Conservation (phyloP, 2,888 invertebrate genomes). For the Tachystola acroxantha region DNA sequence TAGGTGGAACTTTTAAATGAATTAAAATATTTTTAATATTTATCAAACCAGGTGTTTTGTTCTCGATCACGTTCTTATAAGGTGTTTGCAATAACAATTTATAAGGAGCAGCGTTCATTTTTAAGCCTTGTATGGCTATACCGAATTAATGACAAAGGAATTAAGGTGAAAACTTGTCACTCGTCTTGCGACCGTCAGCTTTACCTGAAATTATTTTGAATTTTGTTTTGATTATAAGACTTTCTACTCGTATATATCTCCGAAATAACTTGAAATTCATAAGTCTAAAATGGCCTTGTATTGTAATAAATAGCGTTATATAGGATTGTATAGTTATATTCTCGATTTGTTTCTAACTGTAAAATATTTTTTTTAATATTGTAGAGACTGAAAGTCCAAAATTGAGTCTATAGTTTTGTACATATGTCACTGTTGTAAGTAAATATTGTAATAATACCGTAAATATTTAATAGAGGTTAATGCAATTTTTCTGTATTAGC, state of each 20-base stretch:
- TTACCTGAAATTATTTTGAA: not conserved
- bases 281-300: constrained; percentile 63
- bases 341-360: constrained; percentile 51
- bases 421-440: constrained; percentile 73
- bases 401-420: constrained; percentile 78
- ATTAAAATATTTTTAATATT: no score
- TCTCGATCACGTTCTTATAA: no score
- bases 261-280: constrained; percentile 27
- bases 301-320: constrained; percentile 44
- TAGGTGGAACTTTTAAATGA: no score
- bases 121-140: no score
- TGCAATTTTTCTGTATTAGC: constrained; percentile 75
- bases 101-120: no score
- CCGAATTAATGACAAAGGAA: no score
- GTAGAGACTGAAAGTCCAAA: constrained; percentile 77
- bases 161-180: no score
- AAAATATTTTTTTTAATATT: constrained; percentile 58
- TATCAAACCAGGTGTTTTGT: no score
- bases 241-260: constrained; percentile 26
- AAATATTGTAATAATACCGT: constrained; percentile 64
- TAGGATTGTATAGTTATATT: constrained; percentile 48
- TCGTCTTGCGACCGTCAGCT: not conserved
- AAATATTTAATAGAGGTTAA: constrained; percentile 68
- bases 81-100: no score
- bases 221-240: constrained; percentile 10